A percentile compares a stretch with the other conserved stretches of the same genome.
phyloP scores from a whole-genome alignment of 37 sponge, comb jelly and placozoan genomes.

The Hormiphora californensis region DNA sequence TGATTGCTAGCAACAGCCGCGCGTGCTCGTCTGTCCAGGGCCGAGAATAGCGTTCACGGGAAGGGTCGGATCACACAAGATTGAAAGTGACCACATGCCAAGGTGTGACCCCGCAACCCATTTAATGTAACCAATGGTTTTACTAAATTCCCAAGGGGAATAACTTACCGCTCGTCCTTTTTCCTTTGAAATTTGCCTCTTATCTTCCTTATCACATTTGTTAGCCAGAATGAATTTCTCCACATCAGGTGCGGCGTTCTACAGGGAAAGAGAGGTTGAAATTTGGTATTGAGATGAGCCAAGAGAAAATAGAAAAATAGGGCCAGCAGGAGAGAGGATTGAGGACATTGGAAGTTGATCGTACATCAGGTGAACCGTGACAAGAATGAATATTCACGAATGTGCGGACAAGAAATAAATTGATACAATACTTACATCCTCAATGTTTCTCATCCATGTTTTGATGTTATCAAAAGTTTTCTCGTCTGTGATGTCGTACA shows the following conservation, averaged over 20 bases:
- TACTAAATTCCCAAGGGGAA: not conserved
- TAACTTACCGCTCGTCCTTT: constrained; percentile 76
- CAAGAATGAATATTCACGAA: too few relatives aligned
- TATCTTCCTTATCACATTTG: constrained; percentile 92
- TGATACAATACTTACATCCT: constrained; percentile 84
- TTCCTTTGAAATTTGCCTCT: constrained; percentile 81
- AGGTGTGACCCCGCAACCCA: too few relatives aligned
- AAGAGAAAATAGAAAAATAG: too few relatives aligned
- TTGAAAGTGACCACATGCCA: too few relatives aligned
- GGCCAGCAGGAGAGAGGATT: too few relatives aligned
- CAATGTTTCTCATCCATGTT: constrained; percentile 98
- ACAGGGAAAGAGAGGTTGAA: too few relatives aligned
- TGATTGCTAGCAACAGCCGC: constrained; percentile 30
- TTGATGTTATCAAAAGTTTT: constrained; percentile 98
- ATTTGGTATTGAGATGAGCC: too few relatives aligned
- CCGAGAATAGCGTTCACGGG: not conserved
- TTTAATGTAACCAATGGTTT: not conserved
- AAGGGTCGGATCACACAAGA: not conserved
- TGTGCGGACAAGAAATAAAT: too few relatives aligned
- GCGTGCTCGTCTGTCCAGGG: constrained; percentile 10
- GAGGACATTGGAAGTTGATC: too few relatives aligned
- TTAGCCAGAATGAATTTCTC: constrained; percentile 98
- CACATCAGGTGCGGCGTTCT: constrained; percentile 96
- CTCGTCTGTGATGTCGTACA: constrained; percentile 95
- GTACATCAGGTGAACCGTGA: too few relatives aligned